A percentile compares a stretch with the other conserved stretches of the same genome.
phyloP scores from a whole-genome alignment of 2,888 invertebrate species.

The Leptinotarsa haldemani region DNA sequence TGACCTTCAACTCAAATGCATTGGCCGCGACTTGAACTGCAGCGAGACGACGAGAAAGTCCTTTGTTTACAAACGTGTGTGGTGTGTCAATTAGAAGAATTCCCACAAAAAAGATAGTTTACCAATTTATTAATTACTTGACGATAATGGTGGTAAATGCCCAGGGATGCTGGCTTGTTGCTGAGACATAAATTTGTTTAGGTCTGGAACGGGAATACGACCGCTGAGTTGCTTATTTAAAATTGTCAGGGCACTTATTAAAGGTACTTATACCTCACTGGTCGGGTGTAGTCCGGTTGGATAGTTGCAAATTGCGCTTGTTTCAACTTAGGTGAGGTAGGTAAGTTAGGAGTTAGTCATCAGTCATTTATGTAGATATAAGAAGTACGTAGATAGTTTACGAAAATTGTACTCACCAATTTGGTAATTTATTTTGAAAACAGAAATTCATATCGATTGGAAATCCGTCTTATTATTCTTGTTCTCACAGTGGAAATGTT shows the following conservation, averaged over 20 bases:
- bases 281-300: constrained; percentile 31
- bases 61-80: constrained; percentile 50
- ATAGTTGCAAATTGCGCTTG: constrained; percentile 30
- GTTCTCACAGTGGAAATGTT: too few relatives aligned
- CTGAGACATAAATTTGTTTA: background rate
- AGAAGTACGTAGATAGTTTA: too few relatives aligned
- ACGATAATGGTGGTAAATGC: constrained; percentile 13
- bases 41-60: constrained; percentile 43
- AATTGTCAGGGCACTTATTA: constrained; percentile 20
- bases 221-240: constrained; percentile 17
- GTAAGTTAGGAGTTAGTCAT: too few relatives aligned
- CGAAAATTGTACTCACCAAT: too few relatives aligned
- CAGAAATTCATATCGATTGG: too few relatives aligned
- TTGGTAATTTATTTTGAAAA: too few relatives aligned
- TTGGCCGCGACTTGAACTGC: constrained; percentile 54
- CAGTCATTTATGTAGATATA: too few relatives aligned
- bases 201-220: constrained; percentile 2
- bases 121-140: constrained; percentile 12
- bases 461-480: too few relatives aligned
- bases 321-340: background rate
- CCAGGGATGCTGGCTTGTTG: constrained; percentile 2
- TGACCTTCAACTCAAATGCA: constrained; percentile 62
- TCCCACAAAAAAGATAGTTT: constrained; percentile 2
- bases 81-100: constrained; percentile 14
- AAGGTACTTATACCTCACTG: constrained; percentile 24